phyloP scores from a whole-genome alignment of 64 coral and sea anemone genomes.

The Hydrozoanthus tunicans region DNA sequence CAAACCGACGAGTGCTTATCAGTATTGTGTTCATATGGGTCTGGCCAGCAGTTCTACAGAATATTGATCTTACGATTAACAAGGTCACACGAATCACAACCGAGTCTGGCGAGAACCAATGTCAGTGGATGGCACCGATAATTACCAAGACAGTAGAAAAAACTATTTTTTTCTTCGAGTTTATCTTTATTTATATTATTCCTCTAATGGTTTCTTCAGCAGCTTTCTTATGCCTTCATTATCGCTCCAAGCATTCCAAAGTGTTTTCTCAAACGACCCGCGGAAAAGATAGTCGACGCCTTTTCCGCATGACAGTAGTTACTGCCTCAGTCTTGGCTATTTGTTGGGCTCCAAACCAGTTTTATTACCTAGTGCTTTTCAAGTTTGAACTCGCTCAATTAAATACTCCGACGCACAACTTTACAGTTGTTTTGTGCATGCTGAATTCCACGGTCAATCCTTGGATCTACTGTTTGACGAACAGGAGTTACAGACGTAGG shows the following conservation, averaged over 20 bases:
- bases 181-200: slow-evolving; percentile 6
- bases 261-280: slow-evolving; percentile 38
- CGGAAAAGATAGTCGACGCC: slow-evolving; percentile 36
- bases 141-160: neutral
- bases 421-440: slow-evolving; percentile 76
- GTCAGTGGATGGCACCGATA: slow-evolving; percentile 33
- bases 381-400: slow-evolving; percentile 66
- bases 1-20: slow-evolving; percentile 23
- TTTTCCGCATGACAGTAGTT: slow-evolving; percentile 72
- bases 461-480: slow-evolving; percentile 82
- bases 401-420: slow-evolving; percentile 65
- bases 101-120: slow-evolving; percentile 1
- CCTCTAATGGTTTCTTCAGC: neutral
- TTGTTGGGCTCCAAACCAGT: slow-evolving; percentile 80
- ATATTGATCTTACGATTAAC: neutral
- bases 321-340: slow-evolving; percentile 58
- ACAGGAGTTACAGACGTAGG: slow-evolving; percentile 65
- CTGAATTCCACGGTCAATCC: slow-evolving; percentile 78
- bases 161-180: slow-evolving; percentile 30
- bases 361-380: slow-evolving; percentile 66
- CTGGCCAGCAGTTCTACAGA: slow-evolving; percentile 17
- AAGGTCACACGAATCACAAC: neutral
- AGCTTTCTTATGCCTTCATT: slow-evolving; percentile 33
- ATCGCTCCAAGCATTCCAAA: slow-evolving; percentile 25
- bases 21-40: slow-evolving; percentile 44